Percentiles rank a stretch among this genome's conserved stretches.
phyloP scores from a whole-genome alignment of 2,113 vertebrate species.

The Pseudonaja textilis region DNA sequence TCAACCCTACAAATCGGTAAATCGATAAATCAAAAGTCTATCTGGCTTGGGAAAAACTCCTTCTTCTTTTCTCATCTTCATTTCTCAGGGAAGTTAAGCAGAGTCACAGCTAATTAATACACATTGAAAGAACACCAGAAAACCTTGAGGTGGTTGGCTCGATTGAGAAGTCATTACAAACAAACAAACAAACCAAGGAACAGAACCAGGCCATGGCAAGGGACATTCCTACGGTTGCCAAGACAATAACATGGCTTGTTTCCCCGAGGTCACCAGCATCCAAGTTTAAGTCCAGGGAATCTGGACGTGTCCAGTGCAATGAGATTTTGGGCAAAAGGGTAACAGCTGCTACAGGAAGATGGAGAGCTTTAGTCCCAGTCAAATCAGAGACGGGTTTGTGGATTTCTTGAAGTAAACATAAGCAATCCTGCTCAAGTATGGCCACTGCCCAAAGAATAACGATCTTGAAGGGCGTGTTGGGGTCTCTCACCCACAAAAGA shows the following conservation, averaged over 20 bases:
- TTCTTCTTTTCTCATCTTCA: neutral
- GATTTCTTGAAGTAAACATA: conserved; percentile 13
- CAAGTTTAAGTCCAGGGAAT: neutral
- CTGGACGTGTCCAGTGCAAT: neutral
- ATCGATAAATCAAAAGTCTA: neutral
- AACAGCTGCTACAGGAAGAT: conserved; percentile 15
- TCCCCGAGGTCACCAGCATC: neutral
- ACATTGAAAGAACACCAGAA: neutral
- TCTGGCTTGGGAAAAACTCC: neutral
- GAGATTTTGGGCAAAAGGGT: neutral
- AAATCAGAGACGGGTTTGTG: neutral
- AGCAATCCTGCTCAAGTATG: neutral
- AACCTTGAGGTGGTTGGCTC: neutral
- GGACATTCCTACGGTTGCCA: neutral
- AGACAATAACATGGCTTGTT: neutral
- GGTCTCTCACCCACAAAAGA: neutral
- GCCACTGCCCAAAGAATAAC: neutral
- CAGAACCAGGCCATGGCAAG: neutral
- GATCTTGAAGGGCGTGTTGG: neutral
- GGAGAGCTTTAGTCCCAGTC: neutral
- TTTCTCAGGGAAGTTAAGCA: neutral
- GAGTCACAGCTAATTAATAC: neutral
- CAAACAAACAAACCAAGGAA: neutral
- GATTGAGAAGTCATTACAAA: neutral
- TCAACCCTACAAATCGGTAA: neutral